These are phyloP conservation scores for Caenorhabditis brenneri DNA, from an alignment of 1,140 invertebrate genomes.

Conservation along the genomic window DNA sequence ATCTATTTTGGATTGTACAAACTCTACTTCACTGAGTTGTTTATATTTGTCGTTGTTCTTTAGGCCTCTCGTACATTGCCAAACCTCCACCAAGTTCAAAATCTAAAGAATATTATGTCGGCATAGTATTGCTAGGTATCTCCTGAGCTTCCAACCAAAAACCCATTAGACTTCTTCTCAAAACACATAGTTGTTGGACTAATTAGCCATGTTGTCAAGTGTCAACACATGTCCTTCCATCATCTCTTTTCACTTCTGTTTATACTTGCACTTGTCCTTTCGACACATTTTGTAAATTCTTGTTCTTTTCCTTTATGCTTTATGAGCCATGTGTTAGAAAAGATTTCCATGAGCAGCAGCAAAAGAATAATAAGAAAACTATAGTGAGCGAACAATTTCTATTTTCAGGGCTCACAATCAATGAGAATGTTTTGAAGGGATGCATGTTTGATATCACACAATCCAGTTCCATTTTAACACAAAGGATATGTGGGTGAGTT, in stretches of 20 bases:
- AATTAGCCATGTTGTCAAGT: constrained; percentile 29
- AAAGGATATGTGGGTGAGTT: constrained; percentile 45
- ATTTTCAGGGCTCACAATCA: constrained; percentile 16
- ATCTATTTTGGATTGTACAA: no score
- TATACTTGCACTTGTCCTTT: constrained; percentile 26
- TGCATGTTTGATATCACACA: constrained; percentile 45
- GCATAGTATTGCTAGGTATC: no score
- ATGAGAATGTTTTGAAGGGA: constrained; percentile 31
- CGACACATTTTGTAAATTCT: constrained; percentile 33
- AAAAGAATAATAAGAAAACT: background rate
- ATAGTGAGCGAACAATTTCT: background rate
- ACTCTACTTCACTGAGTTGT: no score
- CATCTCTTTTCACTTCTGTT: constrained; percentile 4
- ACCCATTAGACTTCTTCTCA: background rate
- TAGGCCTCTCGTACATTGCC: no score
- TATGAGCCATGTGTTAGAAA: background rate
- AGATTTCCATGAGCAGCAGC: background rate
- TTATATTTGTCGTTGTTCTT: no score
- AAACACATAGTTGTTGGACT: background rate
- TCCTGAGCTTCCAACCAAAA: no score
- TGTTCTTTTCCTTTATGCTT: background rate
- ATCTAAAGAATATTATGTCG: background rate
- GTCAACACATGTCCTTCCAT: constrained; percentile 16
- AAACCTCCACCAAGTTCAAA: background rate
- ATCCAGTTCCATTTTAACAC: background rate